phyloP scores from a whole-genome alignment of 2,797 vertebrate genomes.

The Amphiprion clarkii region DNA sequence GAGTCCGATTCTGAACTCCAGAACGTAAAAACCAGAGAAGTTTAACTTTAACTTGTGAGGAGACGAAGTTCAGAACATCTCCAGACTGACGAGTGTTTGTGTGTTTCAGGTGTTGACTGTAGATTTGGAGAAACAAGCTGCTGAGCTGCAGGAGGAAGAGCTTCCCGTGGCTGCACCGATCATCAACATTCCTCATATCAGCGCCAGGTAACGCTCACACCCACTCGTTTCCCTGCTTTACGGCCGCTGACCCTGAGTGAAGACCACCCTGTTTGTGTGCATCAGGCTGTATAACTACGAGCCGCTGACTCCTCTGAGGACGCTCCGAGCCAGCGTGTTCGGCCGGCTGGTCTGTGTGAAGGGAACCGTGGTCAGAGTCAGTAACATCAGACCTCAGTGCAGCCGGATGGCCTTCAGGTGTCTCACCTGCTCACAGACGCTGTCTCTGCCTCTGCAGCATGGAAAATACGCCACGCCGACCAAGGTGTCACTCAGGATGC shows the following conservation, averaged over 20 bases:
- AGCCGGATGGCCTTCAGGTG: constrained; percentile 93
- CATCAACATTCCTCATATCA: constrained; percentile 93
- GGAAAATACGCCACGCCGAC: constrained; percentile 92
- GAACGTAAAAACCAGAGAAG: no score
- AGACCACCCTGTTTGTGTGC: background rate
- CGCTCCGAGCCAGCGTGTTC: constrained; percentile 92
- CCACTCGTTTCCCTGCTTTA: background rate
- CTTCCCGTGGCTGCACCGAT: constrained; percentile 87
- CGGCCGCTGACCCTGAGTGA: background rate
- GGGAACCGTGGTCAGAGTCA: constrained; percentile 94
- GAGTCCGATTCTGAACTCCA: no score
- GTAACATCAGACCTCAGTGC: constrained; percentile 95
- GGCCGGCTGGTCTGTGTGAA: constrained; percentile 92
- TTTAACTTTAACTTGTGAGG: background rate
- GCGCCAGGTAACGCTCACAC: constrained; percentile 86
- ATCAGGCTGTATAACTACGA: constrained; percentile 96
- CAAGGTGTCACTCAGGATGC: constrained; percentile 83
- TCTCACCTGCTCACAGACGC: constrained; percentile 86
- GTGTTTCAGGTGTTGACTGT: constrained; percentile 90
- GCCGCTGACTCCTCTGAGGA: constrained; percentile 90
- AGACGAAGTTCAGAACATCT: background rate
- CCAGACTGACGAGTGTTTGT: background rate
- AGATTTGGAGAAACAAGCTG: constrained; percentile 93
- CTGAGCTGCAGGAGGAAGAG: constrained; percentile 91
- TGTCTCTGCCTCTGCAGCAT: constrained; percentile 89